These are phyloP conservation scores for Corythornis cristatus DNA, from an alignment of 2,113 vertebrate genomes.

Conservation along the genomic window DNA sequence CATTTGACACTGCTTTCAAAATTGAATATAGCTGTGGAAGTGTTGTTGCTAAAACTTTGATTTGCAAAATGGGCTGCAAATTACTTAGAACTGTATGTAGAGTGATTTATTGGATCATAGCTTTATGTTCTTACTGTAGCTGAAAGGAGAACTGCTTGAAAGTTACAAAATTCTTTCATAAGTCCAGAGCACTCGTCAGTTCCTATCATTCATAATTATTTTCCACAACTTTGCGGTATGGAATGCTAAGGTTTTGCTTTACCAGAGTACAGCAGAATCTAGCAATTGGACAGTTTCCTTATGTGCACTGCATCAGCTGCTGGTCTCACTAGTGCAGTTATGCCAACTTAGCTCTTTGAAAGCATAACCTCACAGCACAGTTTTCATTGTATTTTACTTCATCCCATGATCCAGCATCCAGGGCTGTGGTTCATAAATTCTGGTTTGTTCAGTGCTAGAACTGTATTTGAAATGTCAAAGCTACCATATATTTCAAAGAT, in stretches of 20 bases:
- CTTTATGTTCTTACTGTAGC: background rate
- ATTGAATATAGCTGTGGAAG: background rate
- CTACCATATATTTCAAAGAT: background rate
- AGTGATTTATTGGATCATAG: background rate
- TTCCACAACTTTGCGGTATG: background rate
- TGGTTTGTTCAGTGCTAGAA: background rate
- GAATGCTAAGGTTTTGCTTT: background rate
- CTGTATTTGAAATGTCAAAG: background rate
- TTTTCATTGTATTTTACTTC: background rate
- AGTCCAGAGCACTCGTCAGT: background rate
- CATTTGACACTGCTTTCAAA: conserved; percentile 55
- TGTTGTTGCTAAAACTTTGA: background rate
- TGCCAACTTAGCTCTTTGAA: background rate
- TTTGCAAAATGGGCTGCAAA: background rate
- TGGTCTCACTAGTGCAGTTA: background rate
- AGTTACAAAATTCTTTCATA: background rate
- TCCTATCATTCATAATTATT: background rate
- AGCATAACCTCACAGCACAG: background rate
- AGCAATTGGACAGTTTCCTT: background rate
- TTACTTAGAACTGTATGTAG: background rate
- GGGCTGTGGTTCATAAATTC: background rate
- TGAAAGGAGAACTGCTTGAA: background rate
- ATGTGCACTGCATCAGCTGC: background rate
- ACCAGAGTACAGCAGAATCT: background rate
- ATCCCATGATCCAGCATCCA: background rate